Conservation (phyloP, 1,140 invertebrate species). For the Aleiodes sp. region DNA sequence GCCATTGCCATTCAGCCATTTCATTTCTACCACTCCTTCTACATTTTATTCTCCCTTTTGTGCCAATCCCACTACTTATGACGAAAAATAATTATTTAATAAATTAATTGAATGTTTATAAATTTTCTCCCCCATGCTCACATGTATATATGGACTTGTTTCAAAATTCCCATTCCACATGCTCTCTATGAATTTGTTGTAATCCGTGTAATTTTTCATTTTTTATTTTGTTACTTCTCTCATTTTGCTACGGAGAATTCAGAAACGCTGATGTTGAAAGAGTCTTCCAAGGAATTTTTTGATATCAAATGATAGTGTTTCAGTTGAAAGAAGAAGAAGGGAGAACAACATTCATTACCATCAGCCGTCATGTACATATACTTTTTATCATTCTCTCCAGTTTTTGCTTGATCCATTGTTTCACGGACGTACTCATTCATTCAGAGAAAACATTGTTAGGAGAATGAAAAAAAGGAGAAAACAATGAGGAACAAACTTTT, state of each 20-base stretch:
- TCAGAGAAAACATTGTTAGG: background rate
- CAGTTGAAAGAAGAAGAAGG: background rate
- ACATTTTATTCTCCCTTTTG: constrained; percentile 14
- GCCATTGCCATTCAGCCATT: constrained; percentile 58
- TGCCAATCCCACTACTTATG: background rate
- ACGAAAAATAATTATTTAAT: background rate
- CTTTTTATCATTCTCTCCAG: background rate
- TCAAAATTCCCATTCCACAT: constrained; percentile 19
- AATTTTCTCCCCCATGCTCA: background rate
- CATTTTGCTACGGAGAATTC: background rate
- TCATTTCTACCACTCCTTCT: constrained; percentile 53
- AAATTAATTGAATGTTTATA: background rate
- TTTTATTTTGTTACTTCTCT: background rate
- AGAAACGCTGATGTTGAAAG: background rate
- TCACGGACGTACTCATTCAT: background rate
- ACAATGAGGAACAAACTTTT: background rate
- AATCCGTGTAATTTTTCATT: background rate
- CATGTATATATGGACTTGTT: background rate
- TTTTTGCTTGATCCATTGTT: background rate
- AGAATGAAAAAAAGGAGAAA: background rate
- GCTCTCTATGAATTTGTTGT: constrained; percentile 14
- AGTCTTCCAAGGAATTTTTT: background rate
- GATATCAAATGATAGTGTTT: background rate
- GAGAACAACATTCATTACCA: background rate
- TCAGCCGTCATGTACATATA: background rate